phyloP scores from a whole-genome alignment of 2,113 vertebrate genomes.

The human region GRCh38 chr11:66814501-66815000 shows the following conservation, averaged over 20 bases:
- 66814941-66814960: background rate
- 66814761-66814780: conserved; percentile 22
- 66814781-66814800: background rate
- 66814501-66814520: too few relatives aligned
- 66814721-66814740: conserved; percentile 1
- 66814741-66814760: conserved; percentile 9
- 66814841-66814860: background rate
- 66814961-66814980: background rate
- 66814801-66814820: background rate
- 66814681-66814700: conserved; percentile 19
- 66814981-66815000: background rate
- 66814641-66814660: background rate
- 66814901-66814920: background rate
- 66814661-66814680: background rate
- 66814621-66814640: background rate
- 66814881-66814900: background rate
- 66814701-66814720: background rate
- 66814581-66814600: background rate
- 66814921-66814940: background rate
- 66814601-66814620: background rate
- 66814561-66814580: background rate
- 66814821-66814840: background rate
- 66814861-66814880: background rate
- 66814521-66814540: too few relatives aligned
- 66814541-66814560: too few relatives aligned